phyloP scores from a whole-genome alignment of 2,113 vertebrate genomes.

The Brachyhypopomus gauderio region DNA sequence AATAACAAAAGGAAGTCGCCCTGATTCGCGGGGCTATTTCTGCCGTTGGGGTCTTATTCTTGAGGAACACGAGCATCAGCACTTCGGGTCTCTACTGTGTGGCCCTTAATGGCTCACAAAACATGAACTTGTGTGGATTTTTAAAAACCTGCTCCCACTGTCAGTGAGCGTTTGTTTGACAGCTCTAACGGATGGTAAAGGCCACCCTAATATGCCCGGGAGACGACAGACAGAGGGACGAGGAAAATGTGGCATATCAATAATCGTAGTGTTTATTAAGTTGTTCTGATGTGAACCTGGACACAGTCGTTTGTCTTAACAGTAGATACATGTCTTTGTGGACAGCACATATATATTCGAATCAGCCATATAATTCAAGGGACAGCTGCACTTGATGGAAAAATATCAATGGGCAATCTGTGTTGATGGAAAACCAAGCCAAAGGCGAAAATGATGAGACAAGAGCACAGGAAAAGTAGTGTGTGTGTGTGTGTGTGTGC shows the following conservation, averaged over 20 bases:
- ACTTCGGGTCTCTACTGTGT: not conserved
- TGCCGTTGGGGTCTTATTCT: conserved; percentile 19
- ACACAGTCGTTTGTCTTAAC: conserved; percentile 68
- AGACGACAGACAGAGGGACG: conserved; percentile 58
- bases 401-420: conserved; percentile 41
- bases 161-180: conserved; percentile 62
- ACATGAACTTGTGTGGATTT: conserved; percentile 23
- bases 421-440: conserved; percentile 42
- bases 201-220: conserved; percentile 53
- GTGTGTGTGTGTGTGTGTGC: not conserved
- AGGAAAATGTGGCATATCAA: conserved; percentile 69
- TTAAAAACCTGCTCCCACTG: conserved; percentile 11
- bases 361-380: conserved; percentile 71
- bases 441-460: conserved; percentile 38
- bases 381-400: conserved; percentile 69
- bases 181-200: conserved; percentile 46
- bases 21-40: no score
- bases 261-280: conserved; percentile 70
- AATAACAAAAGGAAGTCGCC: not conserved
- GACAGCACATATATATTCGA: conserved; percentile 72
- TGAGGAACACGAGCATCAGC: conserved; percentile 13
- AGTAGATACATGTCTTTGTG: conserved; percentile 57
- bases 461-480: conserved; percentile 21
- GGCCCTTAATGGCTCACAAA: not conserved
- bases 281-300: conserved; percentile 51